Evolutionary conservation across 1,140 invertebrate genomes (phyloP), one percentile per base, ranked within the genome.

Genomic region (Cotesia vestalis): DNA sequence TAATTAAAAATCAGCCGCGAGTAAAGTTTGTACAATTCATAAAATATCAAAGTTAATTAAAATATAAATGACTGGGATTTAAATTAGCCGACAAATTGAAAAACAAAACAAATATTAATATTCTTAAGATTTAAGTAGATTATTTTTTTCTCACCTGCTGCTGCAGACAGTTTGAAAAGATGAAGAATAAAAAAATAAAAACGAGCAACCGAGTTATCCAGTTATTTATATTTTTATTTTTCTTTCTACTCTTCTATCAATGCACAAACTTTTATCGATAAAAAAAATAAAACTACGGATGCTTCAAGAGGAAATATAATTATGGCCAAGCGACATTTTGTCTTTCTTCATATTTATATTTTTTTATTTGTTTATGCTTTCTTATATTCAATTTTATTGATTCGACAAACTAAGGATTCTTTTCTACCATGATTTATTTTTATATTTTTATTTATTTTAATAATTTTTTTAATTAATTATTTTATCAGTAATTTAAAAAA

Each of bases 191-290:
- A 38, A n/a, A 62, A 5, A n/a, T 2, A 34, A 36, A 35, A 36
- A 1, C 8, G 35, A 62, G 60, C 36, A 36, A 36, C n/a, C 11
- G 60, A 14, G 60, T 62, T 62, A 62, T 62, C 36, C n/a, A 36
- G 12, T 36, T 36, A n/a, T 62, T 62, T 27, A 27, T 27, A 27
- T 27, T 2, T 27, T 3, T 27, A 27, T 27, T 34, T 14, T 62
- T 36, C 14, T 62, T 62, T 62, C 40, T 62, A 5, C 35, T 36
- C 11, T 36, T 62, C 8, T 12, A 62, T 62, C 34, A n/a, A 11
- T 34, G 12, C 4, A 34, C 8, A 62, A 62, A 62, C 60, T 62
- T 62, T 62, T 62, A 62, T 62, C 34, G 60, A 62, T 62, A 60
- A 27, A 34, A 34, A 36, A 27, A 62, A 36, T 35, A 36, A 62